These are phyloP conservation scores for Dolichomitus sp. DNA, from an alignment of 2,888 invertebrate species.

Conservation along the genomic window DNA sequence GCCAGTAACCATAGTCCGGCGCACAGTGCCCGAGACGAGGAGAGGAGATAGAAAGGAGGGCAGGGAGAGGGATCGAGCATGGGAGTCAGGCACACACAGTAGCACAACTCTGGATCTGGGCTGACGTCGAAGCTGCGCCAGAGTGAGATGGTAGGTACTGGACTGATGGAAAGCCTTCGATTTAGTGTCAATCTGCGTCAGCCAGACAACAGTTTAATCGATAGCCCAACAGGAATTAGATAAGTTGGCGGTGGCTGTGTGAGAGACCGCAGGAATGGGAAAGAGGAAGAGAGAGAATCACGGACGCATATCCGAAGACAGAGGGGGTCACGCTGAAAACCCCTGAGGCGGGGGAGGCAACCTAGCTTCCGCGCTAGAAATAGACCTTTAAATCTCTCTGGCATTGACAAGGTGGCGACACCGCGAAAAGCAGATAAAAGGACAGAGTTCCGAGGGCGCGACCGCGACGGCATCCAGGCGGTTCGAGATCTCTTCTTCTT, in stretches of 20 bases:
- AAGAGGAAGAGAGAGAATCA: slow-evolving; percentile 15
- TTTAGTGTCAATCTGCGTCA: slow-evolving; percentile 59
- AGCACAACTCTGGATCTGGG: slow-evolving; percentile 16
- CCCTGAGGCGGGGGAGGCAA: slow-evolving; percentile 33
- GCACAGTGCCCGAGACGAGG: slow-evolving; percentile 2
- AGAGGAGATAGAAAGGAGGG: slow-evolving; percentile 10
- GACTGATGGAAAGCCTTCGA: slow-evolving; percentile 48
- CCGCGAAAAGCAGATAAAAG: slow-evolving; percentile 72
- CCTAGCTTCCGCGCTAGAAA: slow-evolving; percentile 46
- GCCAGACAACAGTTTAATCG: slow-evolving; percentile 56
- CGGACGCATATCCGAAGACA: slow-evolving; percentile 15
- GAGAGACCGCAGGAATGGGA: background rate
- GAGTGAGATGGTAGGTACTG: background rate
- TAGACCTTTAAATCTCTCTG: slow-evolving; percentile 71
- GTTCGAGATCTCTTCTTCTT: slow-evolving; percentile 46
- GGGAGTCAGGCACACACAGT: slow-evolving; percentile 15
- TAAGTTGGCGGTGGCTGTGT: slow-evolving; percentile 32
- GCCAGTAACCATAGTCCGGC: slow-evolving; percentile 47
- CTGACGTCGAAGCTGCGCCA: slow-evolving; percentile 3
- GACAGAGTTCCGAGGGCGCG: slow-evolving; percentile 63
- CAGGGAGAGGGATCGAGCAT: background rate
- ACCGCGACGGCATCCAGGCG: slow-evolving; percentile 54
- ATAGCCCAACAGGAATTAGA: slow-evolving; percentile 58
- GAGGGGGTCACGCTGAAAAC: slow-evolving; percentile 32
- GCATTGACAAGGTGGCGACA: slow-evolving; percentile 72